phyloP scores from a whole-genome alignment of 2,888 invertebrate species.

The Eristalis pertinax region DNA sequence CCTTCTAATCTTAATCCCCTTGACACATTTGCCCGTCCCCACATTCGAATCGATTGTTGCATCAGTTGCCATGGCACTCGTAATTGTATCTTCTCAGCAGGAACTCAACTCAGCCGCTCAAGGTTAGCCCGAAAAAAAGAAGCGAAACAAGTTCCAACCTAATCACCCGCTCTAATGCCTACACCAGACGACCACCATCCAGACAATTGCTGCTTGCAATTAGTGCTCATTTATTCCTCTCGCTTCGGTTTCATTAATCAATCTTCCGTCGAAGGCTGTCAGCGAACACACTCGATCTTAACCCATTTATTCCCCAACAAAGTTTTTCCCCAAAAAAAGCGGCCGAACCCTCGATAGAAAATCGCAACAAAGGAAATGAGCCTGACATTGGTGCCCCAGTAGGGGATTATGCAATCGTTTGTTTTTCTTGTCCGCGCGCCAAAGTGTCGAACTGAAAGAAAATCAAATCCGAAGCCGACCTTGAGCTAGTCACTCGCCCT shows the following conservation, averaged over 20 bases:
- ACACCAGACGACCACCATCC: neutral
- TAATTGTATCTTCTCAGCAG: neutral
- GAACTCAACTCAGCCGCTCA: neutral
- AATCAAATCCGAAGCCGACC: conserved; percentile 45
- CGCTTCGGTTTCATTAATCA: neutral
- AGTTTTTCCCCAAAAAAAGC: neutral
- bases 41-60: neutral
- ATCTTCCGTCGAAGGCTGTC: neutral
- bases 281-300: neutral
- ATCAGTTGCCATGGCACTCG: neutral
- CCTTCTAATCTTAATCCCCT: neutral
- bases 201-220: neutral
- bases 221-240: neutral
- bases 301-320: neutral
- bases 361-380: conserved; percentile 9
- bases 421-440: neutral
- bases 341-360: conserved; percentile 9
- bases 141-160: neutral
- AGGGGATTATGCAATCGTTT: neutral
- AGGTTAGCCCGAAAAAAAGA: neutral
- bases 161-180: neutral
- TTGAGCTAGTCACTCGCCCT: conserved; percentile 53
- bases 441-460: conserved; percentile 39
- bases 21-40: neutral
- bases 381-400: conserved; percentile 54